A percentile compares a stretch with the other conserved stretches of the same genome.
Conservation (phyloP, 1,140 invertebrate genomes). For the Hyles euphorbiae region DNA sequence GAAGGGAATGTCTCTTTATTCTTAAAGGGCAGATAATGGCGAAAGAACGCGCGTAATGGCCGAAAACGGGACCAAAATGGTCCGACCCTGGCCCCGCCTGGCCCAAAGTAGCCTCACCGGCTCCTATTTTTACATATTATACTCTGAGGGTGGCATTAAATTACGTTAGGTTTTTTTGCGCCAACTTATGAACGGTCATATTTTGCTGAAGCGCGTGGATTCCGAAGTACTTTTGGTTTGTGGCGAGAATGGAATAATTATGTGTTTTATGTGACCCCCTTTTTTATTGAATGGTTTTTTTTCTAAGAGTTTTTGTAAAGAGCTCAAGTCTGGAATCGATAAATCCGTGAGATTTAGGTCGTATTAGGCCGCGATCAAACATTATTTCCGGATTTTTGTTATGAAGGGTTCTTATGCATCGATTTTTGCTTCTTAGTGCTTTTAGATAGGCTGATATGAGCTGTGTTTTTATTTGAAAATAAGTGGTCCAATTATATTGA, state of each 20-base stretch:
- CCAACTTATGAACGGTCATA: slow-evolving; percentile 58
- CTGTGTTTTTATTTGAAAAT: no score
- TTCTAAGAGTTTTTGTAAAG: no score
- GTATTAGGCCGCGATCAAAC: no score
- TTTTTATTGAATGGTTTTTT: slow-evolving; percentile 21
- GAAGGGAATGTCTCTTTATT: slow-evolving; percentile 57
- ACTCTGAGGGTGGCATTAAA: slow-evolving; percentile 52
- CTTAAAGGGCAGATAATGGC: slow-evolving; percentile 50
- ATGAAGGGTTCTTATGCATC: no score
- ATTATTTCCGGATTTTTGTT: no score
- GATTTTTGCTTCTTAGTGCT: no score
- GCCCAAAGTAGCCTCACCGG: slow-evolving; percentile 33
- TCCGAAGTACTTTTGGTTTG: slow-evolving; percentile 43
- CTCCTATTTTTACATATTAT: slow-evolving; percentile 63
- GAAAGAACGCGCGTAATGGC: slow-evolving; percentile 44
- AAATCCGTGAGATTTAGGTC: no score
- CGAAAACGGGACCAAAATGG: slow-evolving; percentile 31
- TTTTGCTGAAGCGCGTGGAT: slow-evolving; percentile 52
- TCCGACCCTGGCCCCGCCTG: slow-evolving; percentile 5
- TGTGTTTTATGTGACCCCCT: slow-evolving; percentile 30
- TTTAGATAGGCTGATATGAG: no score
- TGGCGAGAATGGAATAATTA: slow-evolving; percentile 51
- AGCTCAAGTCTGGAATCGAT: no score
- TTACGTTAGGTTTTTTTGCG: slow-evolving; percentile 53
- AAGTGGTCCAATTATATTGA: no score